Base-by-base conservation (phyloP, 2,113 vertebrate genomes). In the Sphyrna mokarran region DNA sequence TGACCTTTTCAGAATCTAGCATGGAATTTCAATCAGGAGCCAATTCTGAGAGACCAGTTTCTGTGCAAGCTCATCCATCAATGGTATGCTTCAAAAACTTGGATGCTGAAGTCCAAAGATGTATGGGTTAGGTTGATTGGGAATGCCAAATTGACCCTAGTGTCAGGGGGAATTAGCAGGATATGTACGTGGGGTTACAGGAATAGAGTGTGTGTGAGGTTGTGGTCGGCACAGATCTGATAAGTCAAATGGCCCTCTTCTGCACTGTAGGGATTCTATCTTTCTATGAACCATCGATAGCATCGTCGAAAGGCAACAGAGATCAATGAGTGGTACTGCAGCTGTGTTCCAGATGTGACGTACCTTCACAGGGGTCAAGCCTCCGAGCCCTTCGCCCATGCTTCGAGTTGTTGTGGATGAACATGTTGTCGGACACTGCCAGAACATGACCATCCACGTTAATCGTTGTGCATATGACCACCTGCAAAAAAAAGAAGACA, bases 351-450 rank as follows among this genome's bases (percentile, higher is more conserved):
- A 16, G 54, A 18, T 14, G 2, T 33, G 69, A 29, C 97, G 95
- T 97, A 99, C 99, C 99, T 98, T 99, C 99, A 0, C 98, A 98
- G 0, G 99, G 99, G 97, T 99, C 99, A 95, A 99, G 98, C 96
- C 99, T 98, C 29, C 99, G 98, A 0, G 99, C 98, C 6, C 98
- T 98, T 96, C 99, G 98, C 78, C 99, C 99, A 1, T 99, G 99
- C 97, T 99, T 99, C 97, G 99, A 99, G 97, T 99, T 99, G 97
- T 99, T 99, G 97, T 99, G 99, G 70, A 99, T 99, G 37, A 99
- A 99, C 99, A 99, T 99, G 97, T 99, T 99, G 97, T 99, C 99
- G 0, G 99, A 99, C 87, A 99, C 99, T 0, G 99, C 98, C 54
- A 99, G 97, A 6, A 99, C 98, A 0, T 99, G 99, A 0, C 99